Evolutionary conservation across 2,113 vertebrate genomes (phyloP).

Genomic region (Euleptes europaea): DNA sequence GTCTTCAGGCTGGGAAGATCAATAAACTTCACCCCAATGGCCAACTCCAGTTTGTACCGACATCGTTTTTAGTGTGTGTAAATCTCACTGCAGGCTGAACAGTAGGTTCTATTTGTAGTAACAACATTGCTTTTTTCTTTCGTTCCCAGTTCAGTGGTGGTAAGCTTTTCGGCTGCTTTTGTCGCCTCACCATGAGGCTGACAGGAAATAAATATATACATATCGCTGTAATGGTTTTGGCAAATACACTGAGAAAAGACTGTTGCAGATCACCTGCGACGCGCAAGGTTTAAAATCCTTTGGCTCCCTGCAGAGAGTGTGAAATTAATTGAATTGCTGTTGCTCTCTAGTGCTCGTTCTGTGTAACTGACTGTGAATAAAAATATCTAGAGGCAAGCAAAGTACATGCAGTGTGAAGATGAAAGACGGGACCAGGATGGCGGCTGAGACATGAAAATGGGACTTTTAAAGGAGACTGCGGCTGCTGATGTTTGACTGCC

Average conservation of each 20-base stretch:
- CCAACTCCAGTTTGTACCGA: constrained; percentile 18
- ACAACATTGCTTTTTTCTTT: constrained; percentile 30
- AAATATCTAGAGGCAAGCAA: constrained; percentile 67
- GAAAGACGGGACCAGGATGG: constrained; percentile 54
- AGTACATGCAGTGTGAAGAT: constrained; percentile 65
- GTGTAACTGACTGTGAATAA: constrained; percentile 67
- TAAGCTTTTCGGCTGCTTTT: constrained; percentile 51
- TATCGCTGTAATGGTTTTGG: constrained; percentile 34
- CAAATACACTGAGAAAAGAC: constrained; percentile 31
- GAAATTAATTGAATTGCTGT: constrained; percentile 70
- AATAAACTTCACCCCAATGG: background rate
- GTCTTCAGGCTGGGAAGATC: background rate
- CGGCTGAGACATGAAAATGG: constrained; percentile 58
- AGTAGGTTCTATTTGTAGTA: constrained; percentile 36
- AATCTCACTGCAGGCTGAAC: constrained; percentile 42
- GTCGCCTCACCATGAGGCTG: constrained; percentile 38
- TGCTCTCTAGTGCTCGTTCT: constrained; percentile 66
- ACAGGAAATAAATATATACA: constrained; percentile 43
- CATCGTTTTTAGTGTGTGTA: constrained; percentile 40
- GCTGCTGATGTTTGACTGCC: constrained; percentile 56
- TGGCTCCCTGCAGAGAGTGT: constrained; percentile 52
- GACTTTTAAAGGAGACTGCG: constrained; percentile 56
- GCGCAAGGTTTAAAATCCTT: constrained; percentile 58
- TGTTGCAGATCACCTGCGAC: constrained; percentile 62
- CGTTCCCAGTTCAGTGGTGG: constrained; percentile 44